These are phyloP conservation scores for Hyposmocoma kahamanoa DNA, from an alignment of 1,140 invertebrate genomes.

Conservation along the genomic window DNA sequence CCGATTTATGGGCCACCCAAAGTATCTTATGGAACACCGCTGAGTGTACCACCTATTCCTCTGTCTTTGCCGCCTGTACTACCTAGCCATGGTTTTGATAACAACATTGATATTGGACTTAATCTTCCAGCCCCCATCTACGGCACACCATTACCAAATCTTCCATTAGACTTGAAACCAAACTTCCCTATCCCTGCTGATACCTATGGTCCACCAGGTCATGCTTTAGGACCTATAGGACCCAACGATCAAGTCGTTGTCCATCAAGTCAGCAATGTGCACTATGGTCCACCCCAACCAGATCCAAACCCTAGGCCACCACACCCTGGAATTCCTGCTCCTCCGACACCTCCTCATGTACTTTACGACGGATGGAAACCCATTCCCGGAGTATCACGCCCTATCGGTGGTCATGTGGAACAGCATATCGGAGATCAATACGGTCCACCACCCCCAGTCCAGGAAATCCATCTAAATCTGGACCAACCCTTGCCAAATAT, in stretches of 20 bases:
- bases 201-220: conserved; percentile 64
- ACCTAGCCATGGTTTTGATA: conserved; percentile 34
- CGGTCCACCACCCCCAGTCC: conserved; percentile 30
- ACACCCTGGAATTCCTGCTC: conserved; percentile 79
- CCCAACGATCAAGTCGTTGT: conserved; percentile 53
- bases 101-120: conserved; percentile 54
- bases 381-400: conserved; percentile 77
- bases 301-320: conserved; percentile 71
- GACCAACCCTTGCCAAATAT: conserved; percentile 32
- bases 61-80: conserved; percentile 20
- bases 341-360: conserved; percentile 82
- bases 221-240: conserved; percentile 45
- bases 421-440: conserved; percentile 53
- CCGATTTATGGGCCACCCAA: conserved; percentile 41
- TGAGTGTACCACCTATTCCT: conserved; percentile 12
- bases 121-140: conserved; percentile 69
- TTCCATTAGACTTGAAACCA: conserved; percentile 68
- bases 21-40: conserved; percentile 56
- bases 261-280: conserved; percentile 38
- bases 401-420: conserved; percentile 6
- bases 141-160: conserved; percentile 53
- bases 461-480: conserved; percentile 42
- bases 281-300: conserved; percentile 74
- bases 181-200: conserved; percentile 63
- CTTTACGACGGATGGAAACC: conserved; percentile 90